Percentiles rank a stretch among this genome's conserved stretches.
Conservation (phyloP, 2,797 vertebrate species). For the Aythya fuligula region DNA sequence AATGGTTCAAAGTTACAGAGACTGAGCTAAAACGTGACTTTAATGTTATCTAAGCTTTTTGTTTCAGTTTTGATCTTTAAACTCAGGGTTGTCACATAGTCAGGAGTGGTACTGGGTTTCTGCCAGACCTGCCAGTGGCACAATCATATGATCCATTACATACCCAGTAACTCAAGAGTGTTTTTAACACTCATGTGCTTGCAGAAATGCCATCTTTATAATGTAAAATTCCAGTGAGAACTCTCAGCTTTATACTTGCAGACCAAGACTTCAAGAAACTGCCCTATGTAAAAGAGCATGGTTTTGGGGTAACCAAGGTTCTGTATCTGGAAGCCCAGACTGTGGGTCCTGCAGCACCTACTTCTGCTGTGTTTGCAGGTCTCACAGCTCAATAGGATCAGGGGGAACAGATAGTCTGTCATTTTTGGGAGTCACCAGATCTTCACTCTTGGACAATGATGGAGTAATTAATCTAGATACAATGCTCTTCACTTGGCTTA, state of each 20-base stretch:
- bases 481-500: not conserved
- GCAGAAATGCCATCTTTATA: not conserved
- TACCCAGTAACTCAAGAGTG: not conserved
- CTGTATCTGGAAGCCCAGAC: not conserved
- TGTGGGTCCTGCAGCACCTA: not conserved
- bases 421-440: rapidly evolving
- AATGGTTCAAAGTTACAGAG: slow-evolving; percentile 25
- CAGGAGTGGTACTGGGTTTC: slow-evolving; percentile 47
- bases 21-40: slow-evolving; percentile 42
- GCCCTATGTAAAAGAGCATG: not conserved
- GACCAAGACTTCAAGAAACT: not conserved
- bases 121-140: slow-evolving; percentile 24
- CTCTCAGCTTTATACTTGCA: not conserved
- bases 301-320: not conserved
- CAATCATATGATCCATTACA: not conserved
- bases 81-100: slow-evolving; percentile 17
- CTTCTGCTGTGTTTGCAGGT: not conserved
- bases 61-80: slow-evolving; percentile 62
- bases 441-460: not conserved
- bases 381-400: not conserved
- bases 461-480: not conserved
- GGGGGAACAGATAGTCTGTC: not conserved
- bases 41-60: slow-evolving; percentile 55
- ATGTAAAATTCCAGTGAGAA: not conserved
- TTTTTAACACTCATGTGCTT: not conserved